phyloP scores from a whole-genome alignment of 2,113 vertebrate genomes.

The Noturus placidus region DNA sequence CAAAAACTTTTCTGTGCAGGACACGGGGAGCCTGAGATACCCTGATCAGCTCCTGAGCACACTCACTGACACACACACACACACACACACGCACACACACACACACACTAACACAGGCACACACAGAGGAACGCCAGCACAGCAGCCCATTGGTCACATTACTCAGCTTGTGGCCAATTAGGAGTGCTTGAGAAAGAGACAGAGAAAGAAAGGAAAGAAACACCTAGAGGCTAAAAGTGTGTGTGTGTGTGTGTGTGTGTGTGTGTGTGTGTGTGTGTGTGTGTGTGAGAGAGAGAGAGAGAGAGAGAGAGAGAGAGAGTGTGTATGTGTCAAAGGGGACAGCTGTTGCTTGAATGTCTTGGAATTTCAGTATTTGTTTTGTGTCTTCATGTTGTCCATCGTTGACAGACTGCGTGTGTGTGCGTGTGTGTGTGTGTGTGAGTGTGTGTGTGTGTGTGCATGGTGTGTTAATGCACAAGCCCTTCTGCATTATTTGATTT shows the following conservation, averaged over 20 bases:
- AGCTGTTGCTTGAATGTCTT: slow-evolving; percentile 24
- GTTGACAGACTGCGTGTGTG: slow-evolving; percentile 15
- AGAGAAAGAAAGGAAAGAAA: slow-evolving; percentile 46
- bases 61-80: background rate
- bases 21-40: slow-evolving; percentile 37
- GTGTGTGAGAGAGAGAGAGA: no score
- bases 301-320: no score
- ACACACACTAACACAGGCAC: slow-evolving; percentile 11
- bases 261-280: slow-evolving; percentile 21
- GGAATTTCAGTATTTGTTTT: slow-evolving; percentile 39
- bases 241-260: slow-evolving; percentile 32
- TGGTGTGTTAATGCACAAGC: background rate
- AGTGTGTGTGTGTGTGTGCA: slow-evolving; percentile 13
- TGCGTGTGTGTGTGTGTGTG: slow-evolving; percentile 26
- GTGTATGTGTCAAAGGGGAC: slow-evolving; percentile 26
- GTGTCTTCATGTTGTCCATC: slow-evolving; percentile 31
- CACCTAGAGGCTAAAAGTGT: slow-evolving; percentile 45
- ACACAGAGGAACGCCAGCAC: slow-evolving; percentile 44
- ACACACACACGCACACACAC: slow-evolving; percentile 30
- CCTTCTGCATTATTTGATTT: slow-evolving; percentile 12
- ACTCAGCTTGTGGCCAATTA: slow-evolving; percentile 92
- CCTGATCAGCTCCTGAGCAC: slow-evolving; percentile 30
- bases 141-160: slow-evolving; percentile 87
- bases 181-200: slow-evolving; percentile 74
- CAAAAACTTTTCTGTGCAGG: slow-evolving; percentile 25